A percentile compares a stretch with the other conserved stretches of the same genome.
Evolutionary conservation across 2,888 invertebrate species (phyloP).

Genomic region (Vanessa cardui): DNA sequence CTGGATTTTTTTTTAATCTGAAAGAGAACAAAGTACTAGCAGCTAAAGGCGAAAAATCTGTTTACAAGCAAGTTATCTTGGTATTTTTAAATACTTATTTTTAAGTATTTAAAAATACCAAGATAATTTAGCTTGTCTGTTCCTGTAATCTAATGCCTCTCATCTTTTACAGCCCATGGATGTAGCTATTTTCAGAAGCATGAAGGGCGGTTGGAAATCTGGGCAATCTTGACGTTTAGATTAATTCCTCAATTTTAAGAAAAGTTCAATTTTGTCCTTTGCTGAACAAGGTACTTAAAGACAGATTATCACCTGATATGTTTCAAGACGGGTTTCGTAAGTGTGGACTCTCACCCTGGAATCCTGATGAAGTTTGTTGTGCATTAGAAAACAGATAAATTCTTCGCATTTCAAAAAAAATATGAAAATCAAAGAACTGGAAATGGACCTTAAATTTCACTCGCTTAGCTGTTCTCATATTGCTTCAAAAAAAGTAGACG

Average conservation of each 20-base stretch:
- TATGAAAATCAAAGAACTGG: too few relatives aligned
- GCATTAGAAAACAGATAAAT: too few relatives aligned
- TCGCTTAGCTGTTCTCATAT: too few relatives aligned
- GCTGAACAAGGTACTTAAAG: not conserved
- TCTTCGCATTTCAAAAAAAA: too few relatives aligned
- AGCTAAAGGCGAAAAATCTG: constrained; percentile 35
- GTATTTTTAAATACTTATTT: constrained; percentile 39
- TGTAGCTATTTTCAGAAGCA: constrained; percentile 53
- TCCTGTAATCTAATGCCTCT: constrained; percentile 50
- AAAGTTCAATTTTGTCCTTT: constrained; percentile 9
- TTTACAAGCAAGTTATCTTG: constrained; percentile 34
- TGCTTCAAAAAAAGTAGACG: too few relatives aligned
- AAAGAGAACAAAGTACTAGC: constrained; percentile 37
- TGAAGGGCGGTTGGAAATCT: constrained; percentile 43
- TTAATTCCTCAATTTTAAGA: constrained; percentile 23
- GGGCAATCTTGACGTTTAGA: constrained; percentile 22
- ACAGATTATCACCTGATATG: not conserved
- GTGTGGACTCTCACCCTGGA: not conserved
- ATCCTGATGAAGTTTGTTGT: constrained; percentile 3
- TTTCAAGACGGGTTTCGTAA: constrained; percentile 2
- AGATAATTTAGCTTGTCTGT: constrained; percentile 14
- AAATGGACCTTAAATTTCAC: too few relatives aligned
- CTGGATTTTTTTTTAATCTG: constrained; percentile 39
- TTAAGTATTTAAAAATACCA: constrained; percentile 38
- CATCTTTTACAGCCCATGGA: constrained; percentile 60